These are phyloP conservation scores for Dendrolimus kikuchii DNA, from an alignment of 1,140 invertebrate species.

Conservation along the genomic window DNA sequence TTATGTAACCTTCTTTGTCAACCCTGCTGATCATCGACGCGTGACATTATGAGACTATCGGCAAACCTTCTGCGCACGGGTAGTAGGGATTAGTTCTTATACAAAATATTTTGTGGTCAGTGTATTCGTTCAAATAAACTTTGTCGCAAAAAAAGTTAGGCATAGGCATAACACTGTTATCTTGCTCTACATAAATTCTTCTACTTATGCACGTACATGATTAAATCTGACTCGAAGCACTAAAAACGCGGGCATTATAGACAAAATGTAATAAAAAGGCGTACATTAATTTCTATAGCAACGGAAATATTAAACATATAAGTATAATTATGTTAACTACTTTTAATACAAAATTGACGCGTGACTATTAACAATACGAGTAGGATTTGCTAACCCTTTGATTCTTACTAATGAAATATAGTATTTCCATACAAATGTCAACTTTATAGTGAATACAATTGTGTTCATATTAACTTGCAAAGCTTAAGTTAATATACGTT, in stretches of 20 bases:
- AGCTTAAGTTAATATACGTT: constrained; percentile 36
- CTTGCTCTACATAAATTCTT: too few species aligned
- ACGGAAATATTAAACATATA: constrained; percentile 49
- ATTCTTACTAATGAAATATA: constrained; percentile 62
- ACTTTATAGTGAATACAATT: constrained; percentile 18
- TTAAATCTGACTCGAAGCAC: too few species aligned
- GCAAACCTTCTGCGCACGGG: too few species aligned
- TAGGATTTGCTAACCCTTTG: constrained; percentile 70
- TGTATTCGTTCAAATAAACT: too few species aligned
- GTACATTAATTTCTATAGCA: constrained; percentile 42
- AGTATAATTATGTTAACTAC: constrained; percentile 36
- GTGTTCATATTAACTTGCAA: constrained; percentile 17
- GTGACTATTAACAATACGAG: constrained; percentile 66
- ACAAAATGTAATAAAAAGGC: constrained; percentile 10
- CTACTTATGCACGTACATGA: too few species aligned
- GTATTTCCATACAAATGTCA: constrained; percentile 15
- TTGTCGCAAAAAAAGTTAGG: too few species aligned
- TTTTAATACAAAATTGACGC: constrained; percentile 55
- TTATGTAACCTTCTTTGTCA: too few species aligned
- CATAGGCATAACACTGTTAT: too few species aligned
- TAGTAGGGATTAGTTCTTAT: too few species aligned
- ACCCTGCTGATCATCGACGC: too few species aligned
- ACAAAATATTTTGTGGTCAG: too few species aligned
- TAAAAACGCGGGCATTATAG: constrained; percentile 7
- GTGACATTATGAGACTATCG: too few species aligned